phyloP scores from a whole-genome alignment of 2,888 invertebrate species.

The Nomada ferruginata region DNA sequence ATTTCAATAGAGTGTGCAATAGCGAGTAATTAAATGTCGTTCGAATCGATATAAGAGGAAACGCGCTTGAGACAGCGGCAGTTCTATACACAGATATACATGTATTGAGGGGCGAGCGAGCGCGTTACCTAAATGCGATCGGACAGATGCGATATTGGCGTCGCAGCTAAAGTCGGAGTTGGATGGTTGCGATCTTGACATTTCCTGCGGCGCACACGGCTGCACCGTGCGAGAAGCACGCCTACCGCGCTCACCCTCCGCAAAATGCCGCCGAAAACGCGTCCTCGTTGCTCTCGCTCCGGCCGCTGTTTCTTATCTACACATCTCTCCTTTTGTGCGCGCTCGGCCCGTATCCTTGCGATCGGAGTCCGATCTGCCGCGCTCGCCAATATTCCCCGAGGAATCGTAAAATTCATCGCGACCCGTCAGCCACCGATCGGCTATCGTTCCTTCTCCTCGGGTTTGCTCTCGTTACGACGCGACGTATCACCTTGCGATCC shows the following conservation, averaged over 20 bases:
- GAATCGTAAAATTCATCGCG: constrained; percentile 66
- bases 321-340: constrained; percentile 20
- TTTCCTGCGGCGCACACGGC: constrained; percentile 71
- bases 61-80: no score
- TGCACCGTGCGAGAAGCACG: neutral
- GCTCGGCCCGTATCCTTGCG: constrained; percentile 5
- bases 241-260: neutral
- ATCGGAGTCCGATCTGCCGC: constrained; percentile 16
- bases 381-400: constrained; percentile 72
- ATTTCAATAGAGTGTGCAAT: no score
- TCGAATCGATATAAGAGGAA: neutral
- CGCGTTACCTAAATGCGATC: constrained; percentile 77
- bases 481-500: neutral
- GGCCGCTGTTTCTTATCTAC: constrained; percentile 16
- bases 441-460: neutral
- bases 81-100: no score
- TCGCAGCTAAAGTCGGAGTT: constrained; percentile 59
- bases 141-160: constrained; percentile 82
- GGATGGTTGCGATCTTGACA: constrained; percentile 73
- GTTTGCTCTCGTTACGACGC: neutral
- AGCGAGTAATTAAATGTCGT: no score
- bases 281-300: constrained; percentile 12
- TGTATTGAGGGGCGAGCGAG: constrained; percentile 71
- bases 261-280: neutral
- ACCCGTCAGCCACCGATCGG: neutral